Evolutionary conservation across 2,888 invertebrate species (phyloP), one percentile per base, ranked within the genome.

Genomic region (Charanyca ferruginea): DNA sequence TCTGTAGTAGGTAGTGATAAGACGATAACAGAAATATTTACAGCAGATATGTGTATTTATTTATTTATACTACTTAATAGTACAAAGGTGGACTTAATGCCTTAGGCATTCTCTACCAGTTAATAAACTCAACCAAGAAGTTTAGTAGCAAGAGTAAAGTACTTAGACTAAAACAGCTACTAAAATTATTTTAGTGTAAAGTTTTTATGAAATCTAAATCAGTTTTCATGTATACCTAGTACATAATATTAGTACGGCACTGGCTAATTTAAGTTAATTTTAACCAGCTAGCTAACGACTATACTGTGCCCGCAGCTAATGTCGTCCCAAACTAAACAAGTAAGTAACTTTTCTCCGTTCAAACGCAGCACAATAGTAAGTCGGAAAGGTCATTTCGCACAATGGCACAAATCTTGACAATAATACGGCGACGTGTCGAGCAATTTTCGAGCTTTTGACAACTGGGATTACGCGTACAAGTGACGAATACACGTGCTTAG

Each of bases 341-440:
- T 38, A 38, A 38, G 16, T 38, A n/a, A n/a, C n/a, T n/a, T 16
- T 42, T 20, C 20, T 6, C n/a, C 0, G 45, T 75, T 18, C 58
- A 76, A 87, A 87, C 81, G 77, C 67, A 75, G 79, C 87, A 84
- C 69, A 61, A 63, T 55, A 73, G 77, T 64, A 75, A 73, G 77
- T 67, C 64, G 62, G 66, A 76, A 81, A 86, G 86, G 81, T 73
- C 87, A 85, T 86, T 86, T 80, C 67, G 65, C 83, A 90, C 89
- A 90, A 90, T 85, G 84, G 84, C 84, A 85, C 85, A 89, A 91
- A 91, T 90, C 91, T 88, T 86, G 83, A 91, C 91, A 90, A 90
- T 91, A 90, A 88, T 84, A 76, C 70, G 66, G 68, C 63, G 64
- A 65, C 66, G 60, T 72, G 79, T 73, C 66, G 66, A 81, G 87